Evolutionary conservation across 2,797 vertebrate genomes (phyloP).

Genomic region (Semotilus atromaculatus): DNA sequence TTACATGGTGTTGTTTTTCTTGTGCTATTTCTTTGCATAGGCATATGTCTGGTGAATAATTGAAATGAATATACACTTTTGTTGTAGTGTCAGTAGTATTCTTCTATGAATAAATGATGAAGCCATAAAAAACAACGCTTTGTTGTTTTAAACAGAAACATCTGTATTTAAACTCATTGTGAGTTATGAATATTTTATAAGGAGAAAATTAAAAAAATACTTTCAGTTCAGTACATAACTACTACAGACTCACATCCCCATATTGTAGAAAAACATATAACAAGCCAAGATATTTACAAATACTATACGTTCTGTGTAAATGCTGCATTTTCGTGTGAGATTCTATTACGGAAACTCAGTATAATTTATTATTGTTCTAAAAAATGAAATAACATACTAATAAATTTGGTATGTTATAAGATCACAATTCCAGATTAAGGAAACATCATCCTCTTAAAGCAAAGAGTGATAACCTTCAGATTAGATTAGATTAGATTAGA

Average conservation of each 20-base stretch:
- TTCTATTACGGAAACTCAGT: neutral
- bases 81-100: neutral
- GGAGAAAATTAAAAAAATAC: neutral
- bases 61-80: neutral
- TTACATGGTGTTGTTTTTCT: neutral
- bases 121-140: neutral
- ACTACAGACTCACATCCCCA: neutral
- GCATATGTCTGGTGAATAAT: neutral
- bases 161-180: neutral
- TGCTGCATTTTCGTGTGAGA: neutral
- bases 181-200: slow-evolving; percentile 22
- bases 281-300: neutral
- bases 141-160: slow-evolving; percentile 8
- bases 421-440: neutral
- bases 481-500: neutral
- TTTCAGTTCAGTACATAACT: neutral
- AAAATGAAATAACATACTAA: neutral
- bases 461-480: neutral
- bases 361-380: neutral
- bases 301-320: neutral
- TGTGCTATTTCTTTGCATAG: neutral
- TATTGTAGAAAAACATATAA: neutral
- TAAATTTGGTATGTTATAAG: neutral
- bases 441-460: slow-evolving; percentile 6
- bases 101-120: slow-evolving; percentile 23